phyloP scores from a whole-genome alignment of 2,888 invertebrate genomes.

The Nephrotoma appendiculata region DNA sequence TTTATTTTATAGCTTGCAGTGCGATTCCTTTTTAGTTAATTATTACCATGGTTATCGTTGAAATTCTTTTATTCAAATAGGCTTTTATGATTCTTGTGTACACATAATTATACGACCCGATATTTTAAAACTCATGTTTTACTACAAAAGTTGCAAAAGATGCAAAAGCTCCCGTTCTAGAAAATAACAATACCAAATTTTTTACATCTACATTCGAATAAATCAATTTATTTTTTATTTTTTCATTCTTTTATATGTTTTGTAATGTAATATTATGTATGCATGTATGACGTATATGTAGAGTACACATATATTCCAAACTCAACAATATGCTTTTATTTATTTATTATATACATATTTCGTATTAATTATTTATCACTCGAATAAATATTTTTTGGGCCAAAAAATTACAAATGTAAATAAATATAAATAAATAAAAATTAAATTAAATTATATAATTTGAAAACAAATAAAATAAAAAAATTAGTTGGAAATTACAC shows the following conservation, averaged over 20 bases:
- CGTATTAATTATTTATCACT: not conserved
- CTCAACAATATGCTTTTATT: not conserved
- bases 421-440: not conserved
- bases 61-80: too few relatives aligned
- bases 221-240: not conserved
- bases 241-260: not conserved
- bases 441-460: too few relatives aligned
- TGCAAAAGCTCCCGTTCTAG: not conserved
- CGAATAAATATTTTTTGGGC: not conserved
- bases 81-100: too few relatives aligned
- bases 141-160: too few relatives aligned
- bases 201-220: not conserved
- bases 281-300: not conserved
- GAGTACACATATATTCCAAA: not conserved
- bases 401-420: not conserved
- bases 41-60: too few relatives aligned
- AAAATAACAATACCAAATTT: not conserved
- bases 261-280: not conserved
- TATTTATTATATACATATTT: not conserved
- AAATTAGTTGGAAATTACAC: not conserved
- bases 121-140: too few relatives aligned
- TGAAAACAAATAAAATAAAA: too few relatives aligned
- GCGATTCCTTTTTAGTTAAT: too few relatives aligned
- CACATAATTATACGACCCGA: too few relatives aligned
- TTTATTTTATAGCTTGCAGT: too few relatives aligned